Base-by-base conservation (phyloP, 2,113 vertebrate genomes). In the Corvus cornix region DNA sequence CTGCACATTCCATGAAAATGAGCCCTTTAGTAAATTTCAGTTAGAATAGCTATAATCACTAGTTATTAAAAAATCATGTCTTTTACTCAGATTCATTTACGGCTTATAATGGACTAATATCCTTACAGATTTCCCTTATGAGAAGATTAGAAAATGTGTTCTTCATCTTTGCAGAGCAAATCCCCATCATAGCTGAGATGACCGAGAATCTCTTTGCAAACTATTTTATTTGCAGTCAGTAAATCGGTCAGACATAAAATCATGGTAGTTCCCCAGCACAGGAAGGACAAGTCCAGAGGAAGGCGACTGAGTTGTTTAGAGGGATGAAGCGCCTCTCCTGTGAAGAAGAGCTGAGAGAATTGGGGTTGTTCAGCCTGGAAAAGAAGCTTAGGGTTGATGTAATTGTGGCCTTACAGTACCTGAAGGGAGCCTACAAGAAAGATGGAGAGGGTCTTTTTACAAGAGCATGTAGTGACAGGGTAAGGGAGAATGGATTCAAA, bases 71-170 rank as follows among this genome's bases (percentile, higher is more conserved):
- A 94, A 80, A 21, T 55, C 13, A 80, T n/a, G 28, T 11, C 6
- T 93, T 95, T 91, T 58, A 70, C n/a, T 91, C 58, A 73, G 33
- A 66, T 37, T 90, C 46, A 69, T 95, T 95, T 91, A 56, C 5
- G 13, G 58, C 35, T 69, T 81, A n/a, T 89, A 82, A 82, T 89
- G 78, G 39, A 81, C 64, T 89, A 78, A 87, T 89, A 77, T 28
- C 58, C 60, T 92, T 93, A 84, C 56, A 77, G 33, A 67, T 81
- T 94, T 87, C 55, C 33, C 24, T 89, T 89, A 76, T 67, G 43
- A 74, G 75, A 78, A 87, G 39, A 87, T 84, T 35, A 79, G 70
- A 94, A 94, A 85, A 69, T 76, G 49, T 68, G 27, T 75, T 93
- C 62, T 87, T 78, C 8, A 0, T 94, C 75, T 73, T 89, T 64